phyloP scores from a whole-genome alignment of 2,113 vertebrate species.

The Monopterus albus region DNA sequence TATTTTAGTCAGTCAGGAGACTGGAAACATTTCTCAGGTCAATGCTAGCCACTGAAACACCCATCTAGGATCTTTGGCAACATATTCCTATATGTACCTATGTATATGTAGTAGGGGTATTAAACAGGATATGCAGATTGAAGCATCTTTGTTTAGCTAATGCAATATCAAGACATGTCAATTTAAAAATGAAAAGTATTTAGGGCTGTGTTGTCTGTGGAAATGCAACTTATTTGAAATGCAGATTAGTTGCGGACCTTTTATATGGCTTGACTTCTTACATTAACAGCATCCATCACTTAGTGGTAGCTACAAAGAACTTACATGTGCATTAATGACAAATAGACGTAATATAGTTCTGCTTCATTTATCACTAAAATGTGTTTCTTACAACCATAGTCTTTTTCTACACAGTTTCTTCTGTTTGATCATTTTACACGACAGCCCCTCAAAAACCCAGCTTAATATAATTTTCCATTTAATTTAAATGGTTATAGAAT shows the following conservation, averaged over 20 bases:
- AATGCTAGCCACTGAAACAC: constrained; percentile 42
- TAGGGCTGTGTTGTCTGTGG: not conserved
- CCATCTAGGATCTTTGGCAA: constrained; percentile 80
- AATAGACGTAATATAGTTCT: constrained; percentile 15
- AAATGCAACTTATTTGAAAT: constrained; percentile 14
- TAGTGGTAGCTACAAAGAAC: not conserved
- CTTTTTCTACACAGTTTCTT: not conserved
- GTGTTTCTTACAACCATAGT: constrained; percentile 13
- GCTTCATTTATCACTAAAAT: constrained; percentile 36
- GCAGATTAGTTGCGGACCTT: not conserved
- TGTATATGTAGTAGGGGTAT: constrained; percentile 50
- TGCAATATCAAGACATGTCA: constrained; percentile 19
- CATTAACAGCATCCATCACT: not conserved
- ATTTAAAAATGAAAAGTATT: constrained; percentile 1
- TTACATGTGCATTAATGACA: not conserved
- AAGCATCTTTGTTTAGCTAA: constrained; percentile 27
- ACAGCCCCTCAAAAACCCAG: not conserved
- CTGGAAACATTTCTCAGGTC: constrained; percentile 58
- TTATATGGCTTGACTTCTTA: not conserved
- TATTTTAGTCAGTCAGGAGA: constrained; percentile 49
- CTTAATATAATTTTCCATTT: constrained; percentile 21
- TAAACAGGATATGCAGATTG: constrained; percentile 48
- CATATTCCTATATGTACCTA: constrained; percentile 74
- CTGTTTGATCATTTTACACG: not conserved
- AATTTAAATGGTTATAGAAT: constrained; percentile 12